These are phyloP conservation scores for Drosophila miranda DNA, from an alignment of 1,140 invertebrate species.

Conservation along the genomic window DNA sequence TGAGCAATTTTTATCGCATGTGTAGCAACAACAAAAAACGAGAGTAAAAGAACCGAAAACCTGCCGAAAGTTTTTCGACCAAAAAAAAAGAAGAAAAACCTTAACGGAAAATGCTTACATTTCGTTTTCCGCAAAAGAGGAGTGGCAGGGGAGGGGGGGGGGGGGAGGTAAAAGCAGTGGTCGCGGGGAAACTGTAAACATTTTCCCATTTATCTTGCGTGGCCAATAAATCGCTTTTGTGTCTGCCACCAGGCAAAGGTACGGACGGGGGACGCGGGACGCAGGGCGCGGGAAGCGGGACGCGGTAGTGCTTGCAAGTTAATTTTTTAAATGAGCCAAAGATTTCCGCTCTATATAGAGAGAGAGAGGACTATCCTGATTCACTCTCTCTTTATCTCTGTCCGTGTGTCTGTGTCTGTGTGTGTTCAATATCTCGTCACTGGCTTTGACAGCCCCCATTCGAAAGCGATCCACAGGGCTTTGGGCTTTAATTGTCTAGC, in stretches of 20 bases:
- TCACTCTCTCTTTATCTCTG: neutral
- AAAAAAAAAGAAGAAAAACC: constrained; percentile 30
- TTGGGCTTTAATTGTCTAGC: constrained; percentile 73
- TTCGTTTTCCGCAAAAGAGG: constrained; percentile 56
- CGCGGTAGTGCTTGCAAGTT: constrained; percentile 48
- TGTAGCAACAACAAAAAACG: constrained; percentile 54
- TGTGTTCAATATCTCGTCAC: constrained; percentile 57
- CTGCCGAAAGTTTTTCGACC: constrained; percentile 72
- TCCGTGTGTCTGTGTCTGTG: constrained; percentile 27
- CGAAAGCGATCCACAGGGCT: constrained; percentile 33
- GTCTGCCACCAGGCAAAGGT: constrained; percentile 6
- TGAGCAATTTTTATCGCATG: constrained; percentile 80
- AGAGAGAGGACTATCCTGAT: neutral
- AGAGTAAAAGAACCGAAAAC: constrained; percentile 46
- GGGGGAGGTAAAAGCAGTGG: neutral
- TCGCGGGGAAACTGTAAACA: constrained; percentile 72
- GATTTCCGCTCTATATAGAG: constrained; percentile 47
- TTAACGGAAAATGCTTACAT: constrained; percentile 73
- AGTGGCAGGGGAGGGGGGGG: constrained; percentile 12
- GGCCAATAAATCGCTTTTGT: constrained; percentile 75
- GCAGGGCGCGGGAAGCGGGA: too few relatives aligned
- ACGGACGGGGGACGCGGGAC: too few relatives aligned
- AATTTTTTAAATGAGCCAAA: constrained; percentile 75
- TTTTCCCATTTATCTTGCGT: constrained; percentile 77
- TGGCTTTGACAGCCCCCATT: constrained; percentile 57